Base-by-base conservation (phyloP, 2,797 vertebrate species). In the Acanthiza pusilla region DNA sequence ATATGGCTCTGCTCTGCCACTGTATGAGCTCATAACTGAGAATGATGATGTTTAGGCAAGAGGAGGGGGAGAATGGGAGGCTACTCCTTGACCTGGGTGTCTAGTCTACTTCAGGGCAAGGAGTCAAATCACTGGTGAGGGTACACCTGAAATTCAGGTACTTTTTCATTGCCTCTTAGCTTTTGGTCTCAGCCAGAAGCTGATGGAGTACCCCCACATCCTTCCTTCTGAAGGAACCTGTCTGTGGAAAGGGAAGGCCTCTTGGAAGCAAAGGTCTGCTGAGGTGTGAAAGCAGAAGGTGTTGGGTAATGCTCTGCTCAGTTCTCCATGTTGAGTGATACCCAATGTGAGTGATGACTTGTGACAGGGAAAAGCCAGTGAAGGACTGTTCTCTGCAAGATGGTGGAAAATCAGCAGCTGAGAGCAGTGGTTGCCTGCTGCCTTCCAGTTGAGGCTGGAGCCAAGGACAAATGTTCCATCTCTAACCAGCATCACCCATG, bases 201-300 rank as follows among this genome's bases (percentile, higher is more conserved):
- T 57, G 23, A 16, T 51, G 48, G 22, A 50, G 0, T 76, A 53
- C 4, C 13, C 13, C 7, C 1, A 2, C 34, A 32, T 58, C 30
- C 17, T 76, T 85, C 34, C 29, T 70, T 85, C 40, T 71, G 30
- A 80, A 55, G 61, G 38, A 50, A 43, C 17, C 54, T 55, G 5
- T 16, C 12, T 61, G 14, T 73, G 48, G 42, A 43, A 79, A 38
- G 48, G 27, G 18, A 61, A 29, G 32, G 20, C 22, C 36, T 79
- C 17, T 38, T 74, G 32, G 20, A 68, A 27, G 23, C 54, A 45
- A 20, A 36, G 30, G 23, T 74, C 7, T 55, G 20, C 55, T 60
- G 62, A 29, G 34, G 43, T 29, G 38, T 25, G 36, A 54, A 62
- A 55, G 25, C 43, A 45, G 50, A 55, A 43, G 10, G 17, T 1